Base-by-base conservation (phyloP, 1,140 invertebrate species). In the Drosophila varians region DNA sequence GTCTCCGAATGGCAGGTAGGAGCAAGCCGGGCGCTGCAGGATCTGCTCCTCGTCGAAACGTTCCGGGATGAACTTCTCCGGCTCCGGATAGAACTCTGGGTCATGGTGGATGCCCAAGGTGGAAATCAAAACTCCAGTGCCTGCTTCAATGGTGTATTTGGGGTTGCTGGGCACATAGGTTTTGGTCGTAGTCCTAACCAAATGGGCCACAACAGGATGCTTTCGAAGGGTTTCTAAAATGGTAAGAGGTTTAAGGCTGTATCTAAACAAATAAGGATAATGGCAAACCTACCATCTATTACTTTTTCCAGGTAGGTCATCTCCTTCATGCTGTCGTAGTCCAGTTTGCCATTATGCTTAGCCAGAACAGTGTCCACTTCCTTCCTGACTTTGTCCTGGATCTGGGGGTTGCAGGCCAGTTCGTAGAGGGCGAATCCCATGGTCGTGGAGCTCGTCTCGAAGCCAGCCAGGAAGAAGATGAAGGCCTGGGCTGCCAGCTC, bases 71-170 rank as follows among this genome's bases (percentile, higher is more conserved):
- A 93, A 95, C 31, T 90, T 71, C 9, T 94, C 92, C 7, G 79
- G 75, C 11, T 84, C 71, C 0, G 79, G 79, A 48, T 84, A 84
- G n/a, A 84, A 76, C 1, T 91, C 78, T 6, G 91, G 73, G 90
- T 95, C 92, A 16, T 91, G 90, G 61, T 96, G 95, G n/a, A 96
- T 90, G 3, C 91, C 93, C 51, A 91, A 91, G 0, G 93, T 91
- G 0, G 94, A 93, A n/a, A 96, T 92, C 6, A 93, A 80, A 1
- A 96, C 87, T 4, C 92, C 77, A 1, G 92, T 94, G 1, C 93
- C 95, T 77, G 93, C 91, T 40, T 94, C 92, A 36, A 95, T 92
- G 0, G 89, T 86, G 19, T 95, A 87, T 16, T 93, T 90, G 0
- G 92, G 93, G 21, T 93, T 92, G 4, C 94, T 75, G 92, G 94